A percentile compares a stretch with the other conserved stretches of the same genome.
Conservation (phyloP, 2,888 invertebrate species). For the Dolichopus griseipennis region DNA sequence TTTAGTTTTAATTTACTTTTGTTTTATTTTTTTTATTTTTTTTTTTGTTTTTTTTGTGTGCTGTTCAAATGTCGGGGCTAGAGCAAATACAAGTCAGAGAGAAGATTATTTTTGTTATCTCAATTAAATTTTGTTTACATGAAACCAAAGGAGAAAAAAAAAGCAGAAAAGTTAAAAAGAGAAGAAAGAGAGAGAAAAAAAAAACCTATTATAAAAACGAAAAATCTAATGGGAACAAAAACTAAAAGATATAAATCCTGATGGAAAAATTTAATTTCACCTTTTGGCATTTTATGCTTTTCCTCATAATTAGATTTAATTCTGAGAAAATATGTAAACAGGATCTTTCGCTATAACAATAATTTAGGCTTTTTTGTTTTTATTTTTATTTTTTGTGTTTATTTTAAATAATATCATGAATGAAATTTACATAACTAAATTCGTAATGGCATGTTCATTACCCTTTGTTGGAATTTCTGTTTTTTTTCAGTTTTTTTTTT, state of each 20-base stretch:
- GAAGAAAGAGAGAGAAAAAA: background rate
- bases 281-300: conserved; percentile 6
- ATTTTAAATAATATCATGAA: background rate
- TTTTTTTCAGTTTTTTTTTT: background rate
- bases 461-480: background rate
- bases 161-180: background rate
- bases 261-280: conserved; percentile 4
- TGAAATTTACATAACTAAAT: conserved; percentile 2
- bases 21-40: too few relatives aligned
- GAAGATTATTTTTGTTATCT: conserved; percentile 1
- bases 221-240: background rate
- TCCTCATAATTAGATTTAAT: conserved; percentile 6
- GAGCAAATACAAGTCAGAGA: background rate
- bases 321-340: conserved; percentile 6
- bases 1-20: conserved; percentile 6
- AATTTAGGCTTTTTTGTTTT: background rate
- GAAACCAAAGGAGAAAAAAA: background rate
- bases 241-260: conserved; percentile 3
- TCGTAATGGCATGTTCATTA: conserved; percentile 6
- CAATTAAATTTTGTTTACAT: conserved; percentile 6
- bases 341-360: conserved; percentile 6
- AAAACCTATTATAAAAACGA: background rate
- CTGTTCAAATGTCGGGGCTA: background rate
- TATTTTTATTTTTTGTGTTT: background rate
- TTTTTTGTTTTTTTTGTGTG: background rate